Percentiles rank a stretch among this genome's conserved stretches.
These are phyloP conservation scores for Circus cinereus DNA, from an alignment of 2,797 vertebrate genomes.

Conservation along the genomic window DNA sequence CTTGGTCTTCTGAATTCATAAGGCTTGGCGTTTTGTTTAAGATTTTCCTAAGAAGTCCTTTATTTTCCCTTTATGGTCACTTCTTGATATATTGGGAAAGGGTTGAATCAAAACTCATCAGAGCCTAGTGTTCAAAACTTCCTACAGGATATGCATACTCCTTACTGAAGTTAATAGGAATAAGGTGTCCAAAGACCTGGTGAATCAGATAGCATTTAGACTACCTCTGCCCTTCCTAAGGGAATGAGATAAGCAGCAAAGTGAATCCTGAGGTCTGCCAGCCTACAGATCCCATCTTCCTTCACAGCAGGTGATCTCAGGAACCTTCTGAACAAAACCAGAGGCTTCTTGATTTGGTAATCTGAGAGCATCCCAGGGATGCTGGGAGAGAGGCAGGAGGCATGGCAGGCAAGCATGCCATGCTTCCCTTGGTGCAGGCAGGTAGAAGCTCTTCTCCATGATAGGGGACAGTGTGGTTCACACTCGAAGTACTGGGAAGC, in stretches of 20 bases:
- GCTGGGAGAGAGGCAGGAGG: neutral
- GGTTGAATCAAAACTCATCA: neutral
- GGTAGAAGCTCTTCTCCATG: neutral
- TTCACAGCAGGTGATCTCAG: neutral
- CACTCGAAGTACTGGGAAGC: neutral
- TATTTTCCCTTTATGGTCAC: neutral
- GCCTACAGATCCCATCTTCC: neutral
- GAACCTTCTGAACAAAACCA: neutral
- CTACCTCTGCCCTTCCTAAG: neutral
- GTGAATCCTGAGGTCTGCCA: neutral
- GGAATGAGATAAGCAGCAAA: neutral
- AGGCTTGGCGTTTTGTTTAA: neutral
- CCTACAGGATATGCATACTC: neutral
- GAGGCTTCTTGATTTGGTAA: neutral
- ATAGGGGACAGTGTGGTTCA: neutral
- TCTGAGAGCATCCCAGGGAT: neutral
- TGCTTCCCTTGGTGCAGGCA: neutral
- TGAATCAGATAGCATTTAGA: neutral
- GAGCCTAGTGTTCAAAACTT: neutral
- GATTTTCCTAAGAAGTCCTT: neutral
- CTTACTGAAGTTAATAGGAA: neutral
- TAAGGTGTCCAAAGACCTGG: neutral
- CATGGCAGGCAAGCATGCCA: neutral
- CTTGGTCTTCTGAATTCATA: neutral
- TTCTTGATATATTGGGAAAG: neutral